Percentiles rank a stretch among this genome's conserved stretches.
Evolutionary conservation across 2,797 vertebrate genomes (phyloP).

Genomic region (Lemur catta): DNA sequence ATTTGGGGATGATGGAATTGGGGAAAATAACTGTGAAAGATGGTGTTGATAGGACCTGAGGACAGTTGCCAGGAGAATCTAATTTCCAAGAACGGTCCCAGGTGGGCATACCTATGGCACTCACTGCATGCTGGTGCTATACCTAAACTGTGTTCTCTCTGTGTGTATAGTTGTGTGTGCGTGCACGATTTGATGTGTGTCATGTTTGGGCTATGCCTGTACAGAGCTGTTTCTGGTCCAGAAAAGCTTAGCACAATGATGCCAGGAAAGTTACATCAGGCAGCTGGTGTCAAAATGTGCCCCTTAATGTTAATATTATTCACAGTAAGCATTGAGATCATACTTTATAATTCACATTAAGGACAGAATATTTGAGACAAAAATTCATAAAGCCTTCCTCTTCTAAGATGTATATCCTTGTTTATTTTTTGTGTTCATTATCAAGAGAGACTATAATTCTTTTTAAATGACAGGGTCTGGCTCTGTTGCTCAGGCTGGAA

Average conservation of each 20-base stretch:
- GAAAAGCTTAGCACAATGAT: not conserved
- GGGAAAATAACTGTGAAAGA: not conserved
- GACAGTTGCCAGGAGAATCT: not conserved
- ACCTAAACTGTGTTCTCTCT: not conserved
- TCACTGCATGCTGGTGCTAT: not conserved
- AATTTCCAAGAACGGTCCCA: not conserved
- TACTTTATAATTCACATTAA: not conserved
- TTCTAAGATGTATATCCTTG: not conserved
- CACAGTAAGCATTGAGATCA: not conserved
- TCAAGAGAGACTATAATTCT: not conserved
- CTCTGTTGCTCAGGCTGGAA: not conserved
- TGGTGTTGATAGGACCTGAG: not conserved
- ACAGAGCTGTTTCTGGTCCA: not conserved
- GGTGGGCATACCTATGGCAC: fast-evolving
- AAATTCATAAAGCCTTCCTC: not conserved
- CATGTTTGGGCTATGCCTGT: not conserved
- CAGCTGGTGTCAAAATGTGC: not conserved
- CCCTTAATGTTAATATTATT: not conserved
- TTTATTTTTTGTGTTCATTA: not conserved
- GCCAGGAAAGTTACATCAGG: not conserved
- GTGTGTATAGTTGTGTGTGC: not conserved
- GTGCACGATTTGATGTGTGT: not conserved
- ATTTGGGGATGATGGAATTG: not conserved
- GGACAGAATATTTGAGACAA: not conserved
- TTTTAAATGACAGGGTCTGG: not conserved